These are phyloP conservation scores for Centropristis striata DNA, from an alignment of 2,113 vertebrate genomes.

Conservation along the genomic window DNA sequence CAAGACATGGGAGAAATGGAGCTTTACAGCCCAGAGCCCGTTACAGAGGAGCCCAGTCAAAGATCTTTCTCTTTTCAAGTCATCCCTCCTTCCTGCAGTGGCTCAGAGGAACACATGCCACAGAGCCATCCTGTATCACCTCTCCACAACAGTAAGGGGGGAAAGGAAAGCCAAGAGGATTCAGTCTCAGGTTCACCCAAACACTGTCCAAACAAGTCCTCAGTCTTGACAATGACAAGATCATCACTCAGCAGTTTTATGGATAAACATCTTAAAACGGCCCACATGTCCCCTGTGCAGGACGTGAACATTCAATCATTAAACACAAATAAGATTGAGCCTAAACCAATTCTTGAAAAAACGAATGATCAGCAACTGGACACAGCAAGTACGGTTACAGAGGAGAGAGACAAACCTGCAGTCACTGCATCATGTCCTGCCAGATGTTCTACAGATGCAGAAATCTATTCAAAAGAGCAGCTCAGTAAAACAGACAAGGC, in stretches of 20 bases:
- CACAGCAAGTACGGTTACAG: neutral
- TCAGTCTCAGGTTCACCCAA: slow-evolving; percentile 21
- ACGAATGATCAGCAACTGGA: slow-evolving; percentile 6
- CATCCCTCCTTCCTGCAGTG: slow-evolving; percentile 69
- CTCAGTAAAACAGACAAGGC: slow-evolving; percentile 29
- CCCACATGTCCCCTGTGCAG: slow-evolving; percentile 54
- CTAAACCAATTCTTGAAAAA: neutral
- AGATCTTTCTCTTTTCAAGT: slow-evolving; percentile 60
- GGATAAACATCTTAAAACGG: slow-evolving; percentile 51
- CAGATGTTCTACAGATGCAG: slow-evolving; percentile 9
- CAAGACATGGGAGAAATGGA: slow-evolving; percentile 70
- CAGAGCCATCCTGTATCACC: slow-evolving; percentile 32
- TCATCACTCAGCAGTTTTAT: slow-evolving; percentile 7
- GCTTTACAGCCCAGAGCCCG: slow-evolving; percentile 10
- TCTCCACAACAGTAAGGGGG: slow-evolving; percentile 10
- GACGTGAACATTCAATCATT: slow-evolving; percentile 50
- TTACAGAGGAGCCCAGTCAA: slow-evolving; percentile 32
- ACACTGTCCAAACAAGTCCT: slow-evolving; percentile 69
- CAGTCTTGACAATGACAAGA: slow-evolving; percentile 70
- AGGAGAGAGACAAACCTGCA: neutral
- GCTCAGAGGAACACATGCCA: slow-evolving; percentile 63
- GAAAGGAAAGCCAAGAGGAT: slow-evolving; percentile 19
- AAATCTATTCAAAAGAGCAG: slow-evolving; percentile 17
- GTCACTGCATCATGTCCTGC: neutral
- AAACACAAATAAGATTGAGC: slow-evolving; percentile 10